Base-by-base conservation (phyloP, 2,797 vertebrate species). In the Gymnothorax javanicus region DNA sequence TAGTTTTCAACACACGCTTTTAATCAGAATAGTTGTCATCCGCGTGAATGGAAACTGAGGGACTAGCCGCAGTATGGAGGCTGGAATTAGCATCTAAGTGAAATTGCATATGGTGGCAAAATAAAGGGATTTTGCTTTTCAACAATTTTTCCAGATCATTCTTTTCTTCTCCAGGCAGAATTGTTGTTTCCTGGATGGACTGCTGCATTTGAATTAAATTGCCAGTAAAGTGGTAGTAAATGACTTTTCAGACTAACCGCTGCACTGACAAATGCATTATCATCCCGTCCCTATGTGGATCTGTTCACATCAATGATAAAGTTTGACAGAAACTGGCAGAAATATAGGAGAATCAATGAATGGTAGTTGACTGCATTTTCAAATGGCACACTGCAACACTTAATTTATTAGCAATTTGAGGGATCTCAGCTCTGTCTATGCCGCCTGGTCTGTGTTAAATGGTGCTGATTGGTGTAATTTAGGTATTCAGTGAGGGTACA, bases 391-490 rank as follows among this genome's bases (percentile, higher is more conserved):
- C 75, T 79, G 67, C 83, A 85, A 85, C 79, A 23, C 77, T 69
- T 64, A n/a, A 84, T 79, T 82, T n/a, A 64, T 23, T 50, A 81
- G 86, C 60, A 84, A 88, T 87, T 57, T 82, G 84, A 69, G 73
- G 86, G 87, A 56, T 75, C 69, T 71, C 58, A 73, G 64, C 17
- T 85, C 62, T 67, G 86, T 52, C 85, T 85, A 27, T n/a, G 84
- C 90, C 86, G 89, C 90, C 69, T 64, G 90, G 90, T 89, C 92
- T 90, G 91, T 59, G 89, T 93, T 94, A 95, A 96, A 96, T 86
- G 92, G 94, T 95, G 91, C 94, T 96, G 95, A 96, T 96, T 96
- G 94, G 93, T 83, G 92, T 93, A 94, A 95, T 93, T 94, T 93
- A 91, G 92, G 92, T 88, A 93, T 94, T 94, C 87, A 90, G 92